Base-by-base conservation (phyloP, 1,140 invertebrate species). In the Orchesella cincta region DNA sequence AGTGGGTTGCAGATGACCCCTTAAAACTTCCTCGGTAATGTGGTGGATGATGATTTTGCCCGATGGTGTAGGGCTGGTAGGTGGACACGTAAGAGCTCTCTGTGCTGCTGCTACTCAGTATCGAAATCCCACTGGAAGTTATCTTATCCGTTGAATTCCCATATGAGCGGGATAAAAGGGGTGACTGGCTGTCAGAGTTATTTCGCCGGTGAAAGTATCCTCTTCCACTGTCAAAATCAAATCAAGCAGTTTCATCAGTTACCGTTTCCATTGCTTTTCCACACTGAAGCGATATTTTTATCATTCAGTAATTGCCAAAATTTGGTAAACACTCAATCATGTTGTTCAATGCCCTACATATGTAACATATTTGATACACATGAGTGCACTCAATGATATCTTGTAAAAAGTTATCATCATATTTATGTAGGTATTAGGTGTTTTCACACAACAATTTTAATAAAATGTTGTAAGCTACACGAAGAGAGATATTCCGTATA, bases 11-110 rank as follows among this genome's bases (percentile, higher is more conserved):
- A 86, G 79, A 35, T 26, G 73, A 35, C 80, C 70, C 71, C 84
- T 83, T 80, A 33, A 67, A 67, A 33, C 62, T 88, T 88, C 39
- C 88, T 83, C 0, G 90, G 90, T 76, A 91, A 86, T 20, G 90
- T 91, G 82, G 89, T 90, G 83, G 90, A 26, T 36, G 71, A 46
- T 73, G 14, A 14, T 26, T 14, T 12, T 14, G 14, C 12, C 2
- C 23, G 26, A 34, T 57, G 79, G 1, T 80, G 74, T 18, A 79
- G 51, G 29, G 76, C 78, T 34, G 73, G 64, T 74, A 46, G 5
- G 71, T 46, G 36, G 71, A 73, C 31, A 51, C 36, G 23, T 73
- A 73, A 1, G 71, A 51, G 26, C 39, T 46, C 23, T 73, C 71
- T 2, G 71, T 77, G 29, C 76, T 73, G 70, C 76, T 77, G 51